phyloP scores from a whole-genome alignment of 2,888 invertebrate species.

The Ceraclea dissimilis region DNA sequence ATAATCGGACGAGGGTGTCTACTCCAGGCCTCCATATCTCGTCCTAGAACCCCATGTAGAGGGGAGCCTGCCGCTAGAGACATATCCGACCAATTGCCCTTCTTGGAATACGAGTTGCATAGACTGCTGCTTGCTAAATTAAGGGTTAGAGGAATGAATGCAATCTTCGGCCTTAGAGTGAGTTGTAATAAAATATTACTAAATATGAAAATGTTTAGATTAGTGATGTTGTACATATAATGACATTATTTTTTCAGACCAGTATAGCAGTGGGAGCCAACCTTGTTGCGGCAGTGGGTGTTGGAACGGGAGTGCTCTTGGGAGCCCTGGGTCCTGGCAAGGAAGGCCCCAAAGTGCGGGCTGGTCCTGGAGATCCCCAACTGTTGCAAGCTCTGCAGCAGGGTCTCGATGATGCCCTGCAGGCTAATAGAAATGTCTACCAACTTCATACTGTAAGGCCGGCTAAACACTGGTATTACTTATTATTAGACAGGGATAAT shows the following conservation, averaged over 20 bases:
- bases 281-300: conserved; percentile 80
- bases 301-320: conserved; percentile 77
- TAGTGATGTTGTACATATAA: not conserved
- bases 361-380: conserved; percentile 22
- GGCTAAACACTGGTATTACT: no score
- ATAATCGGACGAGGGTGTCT: conserved; percentile 63
- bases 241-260: conserved; percentile 36
- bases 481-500: not conserved
- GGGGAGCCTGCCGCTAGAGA: conserved; percentile 87
- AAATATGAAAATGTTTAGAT: not conserved
- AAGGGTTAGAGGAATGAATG: conserved; percentile 91
- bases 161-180: conserved; percentile 77
- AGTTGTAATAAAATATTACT: not conserved
- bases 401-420: conserved; percentile 30
- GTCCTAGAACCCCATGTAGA: conserved; percentile 68
- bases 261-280: conserved; percentile 81
- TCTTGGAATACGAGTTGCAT: conserved; percentile 93
- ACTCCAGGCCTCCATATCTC: conserved; percentile 67
- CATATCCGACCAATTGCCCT: conserved; percentile 90
- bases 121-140: conserved; percentile 83
- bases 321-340: conserved; percentile 70
- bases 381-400: conserved; percentile 31
- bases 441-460: conserved; percentile 22
- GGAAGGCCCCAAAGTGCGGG: conserved; percentile 30
- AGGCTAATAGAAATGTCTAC: conserved; percentile 33